Evolutionary conservation across 2,797 vertebrate genomes (phyloP).

Genomic region (Hipposideros larvatus): DNA sequence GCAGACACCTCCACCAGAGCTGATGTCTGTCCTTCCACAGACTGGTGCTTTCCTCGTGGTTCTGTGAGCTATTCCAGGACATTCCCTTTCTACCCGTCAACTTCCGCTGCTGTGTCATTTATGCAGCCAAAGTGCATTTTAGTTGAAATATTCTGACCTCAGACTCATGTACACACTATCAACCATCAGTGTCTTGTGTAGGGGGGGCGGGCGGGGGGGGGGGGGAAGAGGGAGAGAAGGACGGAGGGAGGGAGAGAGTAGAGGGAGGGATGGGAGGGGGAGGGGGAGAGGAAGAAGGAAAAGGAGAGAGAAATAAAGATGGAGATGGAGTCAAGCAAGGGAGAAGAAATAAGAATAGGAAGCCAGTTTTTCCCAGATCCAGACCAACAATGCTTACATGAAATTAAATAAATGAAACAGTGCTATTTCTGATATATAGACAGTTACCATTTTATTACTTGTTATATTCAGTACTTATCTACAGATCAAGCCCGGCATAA

Average conservation of each 20-base stretch:
- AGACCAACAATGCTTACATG: not conserved
- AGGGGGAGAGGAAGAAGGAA: not conserved
- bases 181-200: not conserved
- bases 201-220: no score
- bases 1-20: not conserved
- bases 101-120: not conserved
- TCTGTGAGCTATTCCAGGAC: not conserved
- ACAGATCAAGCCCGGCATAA: not conserved
- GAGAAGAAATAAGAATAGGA: not conserved
- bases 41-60: not conserved
- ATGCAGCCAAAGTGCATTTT: not conserved
- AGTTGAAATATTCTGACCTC: constrained; percentile 15
- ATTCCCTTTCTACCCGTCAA: not conserved
- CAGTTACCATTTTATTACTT: not conserved
- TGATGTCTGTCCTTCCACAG: not conserved
- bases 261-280: not conserved
- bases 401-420: not conserved
- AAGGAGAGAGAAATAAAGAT: not conserved
- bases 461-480: not conserved
- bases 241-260: not conserved
- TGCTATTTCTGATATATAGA: not conserved
- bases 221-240: no score
- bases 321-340: not conserved
- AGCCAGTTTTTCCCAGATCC: not conserved
- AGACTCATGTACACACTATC: not conserved